Evolutionary conservation across 1,140 invertebrate species (phyloP), one percentile per base, ranked within the genome.

Genomic region (Atta cephalotes): DNA sequence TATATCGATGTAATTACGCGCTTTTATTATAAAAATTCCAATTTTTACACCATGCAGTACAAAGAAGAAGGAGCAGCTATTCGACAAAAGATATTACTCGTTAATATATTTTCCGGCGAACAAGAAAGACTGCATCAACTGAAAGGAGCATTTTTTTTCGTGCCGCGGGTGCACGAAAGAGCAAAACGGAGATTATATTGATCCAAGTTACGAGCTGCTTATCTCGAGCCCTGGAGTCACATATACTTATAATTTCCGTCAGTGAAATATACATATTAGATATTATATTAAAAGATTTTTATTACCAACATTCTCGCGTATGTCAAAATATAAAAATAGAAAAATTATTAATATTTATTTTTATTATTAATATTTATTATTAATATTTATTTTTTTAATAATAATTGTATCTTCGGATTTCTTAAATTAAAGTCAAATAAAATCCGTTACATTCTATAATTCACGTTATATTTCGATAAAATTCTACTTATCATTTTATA

Each of bases 191-290:
- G 82, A 79, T 85, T 79, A 79, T 85, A 85, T 79, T 85, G 82
- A 85, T 85, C 82, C 82, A 85, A 79, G 68, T 82, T 82, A 82
- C 80, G 80, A 84, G 70, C 80, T 84, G 56, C 70, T 74, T 76
- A 74, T 63, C 56, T 25, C 58, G 58, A 62, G 56, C 18, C 45
- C 56, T 28, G 80, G 16, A 51, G 45, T 62, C 56, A 18, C 45
- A 12, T 74, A 58, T 25, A 56, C 28, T 51, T 63, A 45, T 76
- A 84, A 76, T 84, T 84, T 45, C 49, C n/a, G 68, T 82, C 16
- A 53, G 25, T 68, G 53, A 35, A 62, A 49, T 28, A 12, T 60
- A 39, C n/a, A 31, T 18, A 39, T 28, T 31, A 25, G 25, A 25
- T 25, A 25, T 25, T 25, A 25, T 25, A 77, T 0, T 21, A 58